A percentile compares a stretch with the other conserved stretches of the same genome.
Conservation (phyloP, 2,888 invertebrate species). For the Unio pictorum region DNA sequence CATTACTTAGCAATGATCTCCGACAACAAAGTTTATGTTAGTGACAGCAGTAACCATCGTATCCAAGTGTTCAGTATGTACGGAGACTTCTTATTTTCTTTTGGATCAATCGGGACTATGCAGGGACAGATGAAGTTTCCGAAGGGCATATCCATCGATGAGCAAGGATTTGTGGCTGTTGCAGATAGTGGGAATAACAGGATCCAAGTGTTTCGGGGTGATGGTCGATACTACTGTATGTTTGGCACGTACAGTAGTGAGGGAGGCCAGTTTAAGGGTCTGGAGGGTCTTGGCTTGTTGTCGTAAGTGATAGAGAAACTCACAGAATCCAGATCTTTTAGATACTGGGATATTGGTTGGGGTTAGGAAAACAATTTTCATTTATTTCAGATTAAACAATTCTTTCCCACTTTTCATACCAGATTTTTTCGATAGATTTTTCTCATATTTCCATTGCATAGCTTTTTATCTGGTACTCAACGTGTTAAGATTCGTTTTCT, state of each 20-base stretch:
- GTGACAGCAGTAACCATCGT: conserved; percentile 98
- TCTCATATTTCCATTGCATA: no score
- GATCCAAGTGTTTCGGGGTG: conserved; percentile 98
- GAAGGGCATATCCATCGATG: conserved; percentile 97
- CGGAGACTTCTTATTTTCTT: conserved; percentile 88
- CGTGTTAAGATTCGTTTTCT: no score
- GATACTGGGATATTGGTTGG: background rate
- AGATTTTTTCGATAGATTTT: no score
- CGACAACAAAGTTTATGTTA: conserved; percentile 92
- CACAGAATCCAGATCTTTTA: conserved; percentile 97
- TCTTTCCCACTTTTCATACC: no score
- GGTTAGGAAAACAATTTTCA: no score
- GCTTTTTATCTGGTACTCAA: no score
- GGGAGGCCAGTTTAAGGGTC: conserved; percentile 94
- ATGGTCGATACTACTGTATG: conserved; percentile 87
- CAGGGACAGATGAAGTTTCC: conserved; percentile 99
- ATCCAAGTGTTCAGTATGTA: conserved; percentile 82
- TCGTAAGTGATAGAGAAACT: conserved; percentile 96
- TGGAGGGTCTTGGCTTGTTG: conserved; percentile 84
- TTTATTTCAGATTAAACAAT: no score
- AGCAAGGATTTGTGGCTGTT: conserved; percentile 98
- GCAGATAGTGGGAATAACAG: conserved; percentile 99
- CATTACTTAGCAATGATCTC: conserved; percentile 98
- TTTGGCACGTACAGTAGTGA: conserved; percentile 97
- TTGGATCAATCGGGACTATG: conserved; percentile 94